phyloP scores from a whole-genome alignment of 2,113 vertebrate genomes.

The Oncorhynchus kisutch region DNA sequence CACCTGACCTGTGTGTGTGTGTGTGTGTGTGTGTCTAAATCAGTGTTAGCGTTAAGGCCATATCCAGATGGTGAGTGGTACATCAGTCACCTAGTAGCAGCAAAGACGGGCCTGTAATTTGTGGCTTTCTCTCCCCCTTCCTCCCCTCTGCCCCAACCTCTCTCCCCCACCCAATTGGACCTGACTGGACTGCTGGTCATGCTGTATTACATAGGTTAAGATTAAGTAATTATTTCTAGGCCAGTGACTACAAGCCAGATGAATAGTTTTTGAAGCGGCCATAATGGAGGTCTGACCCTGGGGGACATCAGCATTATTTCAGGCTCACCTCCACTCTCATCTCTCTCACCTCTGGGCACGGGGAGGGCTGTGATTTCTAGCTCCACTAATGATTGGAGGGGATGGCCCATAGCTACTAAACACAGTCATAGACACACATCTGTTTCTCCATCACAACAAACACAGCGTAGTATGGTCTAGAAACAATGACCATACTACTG shows the following conservation, averaged over 20 bases:
- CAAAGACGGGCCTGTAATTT: constrained; percentile 72
- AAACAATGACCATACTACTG: not conserved
- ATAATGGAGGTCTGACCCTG: constrained; percentile 90
- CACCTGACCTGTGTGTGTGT: not conserved
- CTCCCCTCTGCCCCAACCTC: not conserved
- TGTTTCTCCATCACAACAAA: constrained; percentile 27
- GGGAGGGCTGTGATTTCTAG: constrained; percentile 84
- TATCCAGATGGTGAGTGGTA: constrained; percentile 56
- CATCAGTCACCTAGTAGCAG: constrained; percentile 66
- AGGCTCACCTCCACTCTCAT: constrained; percentile 87
- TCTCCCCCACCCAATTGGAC: constrained; percentile 70
- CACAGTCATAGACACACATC: not conserved
- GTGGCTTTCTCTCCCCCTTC: constrained; percentile 39
- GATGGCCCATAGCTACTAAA: constrained; percentile 25
- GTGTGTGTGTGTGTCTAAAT: constrained; percentile 50
- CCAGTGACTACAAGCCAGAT: constrained; percentile 86
- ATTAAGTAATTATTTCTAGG: constrained; percentile 89
- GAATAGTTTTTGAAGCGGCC: constrained; percentile 91
- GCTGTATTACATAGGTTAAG: constrained; percentile 83
- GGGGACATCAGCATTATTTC: constrained; percentile 88
- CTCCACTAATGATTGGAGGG: constrained; percentile 68
- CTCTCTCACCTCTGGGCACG: constrained; percentile 87
- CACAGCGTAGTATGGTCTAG: not conserved
- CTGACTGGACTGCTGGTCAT: constrained; percentile 78
- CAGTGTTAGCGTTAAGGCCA: constrained; percentile 60